phyloP scores from a whole-genome alignment of 2,888 invertebrate species.

The Clistopyga incitator region DNA sequence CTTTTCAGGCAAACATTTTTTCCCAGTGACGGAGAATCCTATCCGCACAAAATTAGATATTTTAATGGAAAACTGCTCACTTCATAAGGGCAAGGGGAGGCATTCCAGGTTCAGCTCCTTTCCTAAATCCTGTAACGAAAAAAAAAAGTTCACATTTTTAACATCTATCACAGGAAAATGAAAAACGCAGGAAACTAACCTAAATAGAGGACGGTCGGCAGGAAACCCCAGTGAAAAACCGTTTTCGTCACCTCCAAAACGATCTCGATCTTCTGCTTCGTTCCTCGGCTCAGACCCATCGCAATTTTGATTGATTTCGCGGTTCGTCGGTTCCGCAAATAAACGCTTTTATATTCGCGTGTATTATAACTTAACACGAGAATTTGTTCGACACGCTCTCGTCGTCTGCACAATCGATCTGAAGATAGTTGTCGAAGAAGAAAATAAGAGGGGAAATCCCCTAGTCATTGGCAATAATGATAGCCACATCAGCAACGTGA shows the following conservation, averaged over 20 bases:
- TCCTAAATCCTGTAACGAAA: slow-evolving; percentile 88
- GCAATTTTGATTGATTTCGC: slow-evolving; percentile 31
- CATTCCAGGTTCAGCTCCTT: slow-evolving; percentile 89
- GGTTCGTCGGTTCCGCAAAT: neutral
- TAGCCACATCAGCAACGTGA: neutral
- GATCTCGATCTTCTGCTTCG: slow-evolving; percentile 87
- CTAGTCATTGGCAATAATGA: neutral
- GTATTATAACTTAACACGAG: slow-evolving; percentile 22
- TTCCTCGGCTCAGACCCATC: slow-evolving; percentile 85
- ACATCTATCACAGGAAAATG: neutral
- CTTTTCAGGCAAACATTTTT: too few species aligned
- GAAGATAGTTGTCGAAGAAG: neutral
- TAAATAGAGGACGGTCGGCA: slow-evolving; percentile 89
- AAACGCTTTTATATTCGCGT: slow-evolving; percentile 5
- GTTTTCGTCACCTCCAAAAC: slow-evolving; percentile 87
- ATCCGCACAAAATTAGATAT: neutral
- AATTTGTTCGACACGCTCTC: neutral
- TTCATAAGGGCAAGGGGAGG: slow-evolving; percentile 86
- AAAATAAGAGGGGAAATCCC: too few species aligned
- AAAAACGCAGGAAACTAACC: slow-evolving; percentile 84
- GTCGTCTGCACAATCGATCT: slow-evolving; percentile 6
- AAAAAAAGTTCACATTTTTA: neutral
- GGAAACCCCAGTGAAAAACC: slow-evolving; percentile 89
- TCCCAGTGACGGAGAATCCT: too few species aligned
- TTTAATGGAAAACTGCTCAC: slow-evolving; percentile 80